Evolutionary conservation across 2,113 vertebrate species (phyloP), one percentile per base, ranked within the genome.

Genomic region (Crocuta crocuta): DNA sequence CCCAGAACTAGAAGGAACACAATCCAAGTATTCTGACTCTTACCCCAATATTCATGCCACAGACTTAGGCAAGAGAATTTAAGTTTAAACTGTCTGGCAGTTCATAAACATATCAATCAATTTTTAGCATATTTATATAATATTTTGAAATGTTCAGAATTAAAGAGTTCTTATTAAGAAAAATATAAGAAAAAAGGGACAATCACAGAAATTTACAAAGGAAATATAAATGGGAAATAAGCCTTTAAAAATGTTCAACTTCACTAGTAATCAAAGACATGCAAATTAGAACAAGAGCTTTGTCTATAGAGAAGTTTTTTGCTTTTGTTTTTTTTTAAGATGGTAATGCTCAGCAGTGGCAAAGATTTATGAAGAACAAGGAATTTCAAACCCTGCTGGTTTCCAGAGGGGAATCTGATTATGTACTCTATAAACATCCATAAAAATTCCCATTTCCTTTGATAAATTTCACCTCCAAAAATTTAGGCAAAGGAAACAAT

Each of bases 391-490:
- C 26, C 10, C 10, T 68, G 10, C 45, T 58, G 28, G 15, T 68
- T 78, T 83, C 91, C 70, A 21, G 66, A 61, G 50, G 66, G 23
- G 43, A 70, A 94, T 83, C 21, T 88, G 68, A 95, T n/a, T 53
- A 86, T n/a, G 21, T 28, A 83, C 73, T 78, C 93, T 88, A 61
- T 61, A 61, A 82, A 76, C 58, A 85, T 5, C 58, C 79, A 71
- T 80, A 66, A 90, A 94, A 88, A 78, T 80, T 53, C 5, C 55
- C 15, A 71, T 53, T 82, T 89, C 68, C 24, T 82, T 81, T 93
- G 70, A 78, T 17, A 95, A 92, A 96, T 82, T 92, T 92, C 43
- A 55, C 79, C 92, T 95, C 12, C 19, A 96, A 17, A 92, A 94
- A 89, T 86, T 95, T 78, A 82, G 53, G 5, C 35, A 92, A 81